Evolutionary conservation across 2,797 vertebrate genomes (phyloP).

Genomic region (Miichthys miiuy): DNA sequence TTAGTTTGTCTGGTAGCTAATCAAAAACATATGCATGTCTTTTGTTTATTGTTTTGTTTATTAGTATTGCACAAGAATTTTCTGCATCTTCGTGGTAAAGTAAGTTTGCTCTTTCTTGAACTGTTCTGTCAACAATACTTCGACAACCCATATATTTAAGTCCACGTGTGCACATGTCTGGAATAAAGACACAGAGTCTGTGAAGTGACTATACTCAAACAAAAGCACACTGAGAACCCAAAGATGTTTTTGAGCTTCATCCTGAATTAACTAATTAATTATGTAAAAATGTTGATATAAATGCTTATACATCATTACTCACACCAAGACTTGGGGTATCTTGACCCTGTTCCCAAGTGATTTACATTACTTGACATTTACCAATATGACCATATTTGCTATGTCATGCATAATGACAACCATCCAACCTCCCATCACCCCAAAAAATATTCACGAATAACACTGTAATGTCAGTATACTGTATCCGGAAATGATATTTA

Average conservation of each 20-base stretch:
- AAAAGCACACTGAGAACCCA: not conserved
- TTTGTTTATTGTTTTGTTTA: not conserved
- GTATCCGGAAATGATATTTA: slow-evolving; percentile 32
- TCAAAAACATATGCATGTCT: not conserved
- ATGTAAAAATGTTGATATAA: too few relatives aligned
- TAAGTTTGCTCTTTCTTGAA: not conserved
- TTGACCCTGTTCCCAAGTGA: slow-evolving; percentile 2
- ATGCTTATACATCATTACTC: not conserved
- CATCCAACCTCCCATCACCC: not conserved
- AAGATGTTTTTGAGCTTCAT: slow-evolving; percentile 2
- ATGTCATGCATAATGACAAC: slow-evolving; percentile 45
- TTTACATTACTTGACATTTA: slow-evolving; percentile 55
- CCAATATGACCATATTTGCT: slow-evolving; percentile 32
- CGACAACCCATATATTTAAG: slow-evolving; percentile 5
- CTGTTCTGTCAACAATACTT: slow-evolving; percentile 11
- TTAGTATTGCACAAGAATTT: not conserved
- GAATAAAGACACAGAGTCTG: not conserved
- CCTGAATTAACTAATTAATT: not conserved
- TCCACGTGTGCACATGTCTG: not conserved
- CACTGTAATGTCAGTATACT: slow-evolving; percentile 12
- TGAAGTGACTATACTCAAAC: not conserved
- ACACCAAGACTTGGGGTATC: slow-evolving; percentile 5
- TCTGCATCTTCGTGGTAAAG: not conserved
- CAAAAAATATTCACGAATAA: not conserved
- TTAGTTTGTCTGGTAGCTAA: slow-evolving; percentile 13